Evolutionary conservation across 2,797 vertebrate species (phyloP).

Genomic region (Platyrinchus mystaceus): DNA sequence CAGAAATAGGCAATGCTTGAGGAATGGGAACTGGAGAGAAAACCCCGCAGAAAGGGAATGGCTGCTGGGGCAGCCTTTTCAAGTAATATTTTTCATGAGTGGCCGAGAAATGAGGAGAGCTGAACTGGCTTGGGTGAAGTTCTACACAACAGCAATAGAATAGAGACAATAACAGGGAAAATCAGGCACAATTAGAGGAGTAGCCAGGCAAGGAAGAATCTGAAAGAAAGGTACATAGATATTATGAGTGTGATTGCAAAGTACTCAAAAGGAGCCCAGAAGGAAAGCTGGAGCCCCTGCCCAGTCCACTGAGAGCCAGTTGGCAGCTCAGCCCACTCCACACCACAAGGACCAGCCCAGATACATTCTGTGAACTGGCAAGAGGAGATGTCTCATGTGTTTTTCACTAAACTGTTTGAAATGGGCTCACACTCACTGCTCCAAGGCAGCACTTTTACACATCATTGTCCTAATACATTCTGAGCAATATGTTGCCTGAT

Average conservation of each 20-base stretch:
- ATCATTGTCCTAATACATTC: background rate
- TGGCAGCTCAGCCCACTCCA: background rate
- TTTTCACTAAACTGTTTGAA: background rate
- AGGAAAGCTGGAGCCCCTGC: background rate
- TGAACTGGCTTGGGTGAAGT: background rate
- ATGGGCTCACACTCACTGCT: background rate
- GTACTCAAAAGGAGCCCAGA: background rate
- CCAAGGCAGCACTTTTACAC: background rate
- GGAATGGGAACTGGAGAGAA: background rate
- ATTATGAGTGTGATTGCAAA: too few species aligned
- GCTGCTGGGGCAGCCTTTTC: background rate
- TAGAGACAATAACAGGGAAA: background rate
- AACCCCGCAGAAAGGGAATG: background rate
- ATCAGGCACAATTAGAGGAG: background rate
- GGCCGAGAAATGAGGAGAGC: background rate
- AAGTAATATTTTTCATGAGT: background rate
- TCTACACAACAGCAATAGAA: background rate
- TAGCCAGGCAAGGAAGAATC: background rate
- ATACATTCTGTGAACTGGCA: background rate
- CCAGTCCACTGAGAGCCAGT: background rate
- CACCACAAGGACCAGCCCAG: rapidly evolving
- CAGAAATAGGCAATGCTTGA: background rate
- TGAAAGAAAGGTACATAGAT: background rate
- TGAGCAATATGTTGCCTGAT: rapidly evolving
- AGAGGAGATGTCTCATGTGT: background rate